Evolutionary conservation across 1,140 invertebrate species (phyloP).

Genomic region (Pomacea maculata): DNA sequence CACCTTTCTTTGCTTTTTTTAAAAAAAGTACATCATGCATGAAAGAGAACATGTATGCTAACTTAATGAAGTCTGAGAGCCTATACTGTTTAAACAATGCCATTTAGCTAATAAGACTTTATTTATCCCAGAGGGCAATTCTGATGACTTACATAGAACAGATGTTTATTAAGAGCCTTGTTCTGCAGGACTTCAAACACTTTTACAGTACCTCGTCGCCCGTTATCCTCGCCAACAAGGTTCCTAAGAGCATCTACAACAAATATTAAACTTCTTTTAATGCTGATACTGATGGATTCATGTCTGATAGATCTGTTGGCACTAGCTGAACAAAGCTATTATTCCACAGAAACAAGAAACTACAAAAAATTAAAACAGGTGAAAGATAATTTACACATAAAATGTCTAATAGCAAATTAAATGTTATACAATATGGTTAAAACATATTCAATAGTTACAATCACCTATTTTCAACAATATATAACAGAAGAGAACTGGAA

Average conservation of each 20-base stretch:
- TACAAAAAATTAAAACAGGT: neutral
- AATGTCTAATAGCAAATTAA: neutral
- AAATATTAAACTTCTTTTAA: constrained; percentile 3
- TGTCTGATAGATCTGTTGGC: neutral
- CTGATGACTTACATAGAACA: constrained; percentile 82
- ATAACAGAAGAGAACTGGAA: neutral
- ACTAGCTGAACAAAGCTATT: neutral
- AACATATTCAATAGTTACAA: neutral
- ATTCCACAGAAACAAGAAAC: neutral
- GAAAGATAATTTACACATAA: neutral
- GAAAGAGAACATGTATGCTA: too few species aligned
- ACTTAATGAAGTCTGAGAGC: too few species aligned
- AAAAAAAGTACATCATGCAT: too few species aligned
- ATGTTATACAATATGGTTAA: neutral
- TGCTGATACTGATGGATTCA: neutral
- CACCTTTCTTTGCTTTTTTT: too few species aligned
- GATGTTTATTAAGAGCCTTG: constrained; percentile 86
- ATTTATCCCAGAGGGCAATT: too few species aligned
- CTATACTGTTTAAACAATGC: too few species aligned
- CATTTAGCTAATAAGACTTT: too few species aligned
- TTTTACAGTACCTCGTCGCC: constrained; percentile 82
- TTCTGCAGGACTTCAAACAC: constrained; percentile 89
- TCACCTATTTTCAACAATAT: neutral
- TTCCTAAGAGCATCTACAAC: constrained; percentile 78
- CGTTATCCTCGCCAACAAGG: constrained; percentile 85